These are phyloP conservation scores for Bufotes viridis DNA, from an alignment of 2,797 vertebrate genomes.

Conservation along the genomic window DNA sequence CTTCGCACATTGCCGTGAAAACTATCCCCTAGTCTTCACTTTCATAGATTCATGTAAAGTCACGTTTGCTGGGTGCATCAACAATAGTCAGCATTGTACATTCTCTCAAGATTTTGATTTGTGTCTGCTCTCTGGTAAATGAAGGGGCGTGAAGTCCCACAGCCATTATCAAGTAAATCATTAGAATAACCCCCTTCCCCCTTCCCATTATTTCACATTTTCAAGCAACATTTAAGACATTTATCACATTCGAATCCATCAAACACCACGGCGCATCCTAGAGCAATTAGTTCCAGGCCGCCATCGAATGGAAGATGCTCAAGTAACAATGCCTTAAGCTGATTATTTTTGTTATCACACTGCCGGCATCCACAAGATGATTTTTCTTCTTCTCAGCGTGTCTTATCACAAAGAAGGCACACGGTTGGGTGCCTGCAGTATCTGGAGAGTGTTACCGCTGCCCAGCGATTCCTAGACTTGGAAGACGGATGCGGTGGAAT, in stretches of 20 bases:
- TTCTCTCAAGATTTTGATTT: background rate
- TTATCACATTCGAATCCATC: conserved; percentile 21
- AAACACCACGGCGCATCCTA: conserved; percentile 3
- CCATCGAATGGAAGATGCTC: conserved; percentile 12
- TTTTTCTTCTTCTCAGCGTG: background rate
- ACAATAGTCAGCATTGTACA: conserved; percentile 50
- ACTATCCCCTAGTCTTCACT: conserved; percentile 49
- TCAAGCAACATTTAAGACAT: conserved; percentile 11
- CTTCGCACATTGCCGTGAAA: conserved; percentile 49
- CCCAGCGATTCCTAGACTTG: conserved; percentile 18
- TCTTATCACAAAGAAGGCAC: conserved; percentile 54
- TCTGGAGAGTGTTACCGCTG: conserved; percentile 14
- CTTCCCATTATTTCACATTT: background rate
- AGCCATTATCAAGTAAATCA: background rate
- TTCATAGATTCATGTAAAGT: conserved; percentile 35
- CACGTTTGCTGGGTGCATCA: conserved; percentile 16
- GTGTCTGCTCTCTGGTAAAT: background rate
- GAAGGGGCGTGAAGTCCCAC: background rate
- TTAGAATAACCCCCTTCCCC: background rate
- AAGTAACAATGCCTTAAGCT: conserved; percentile 46
- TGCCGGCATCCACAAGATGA: conserved; percentile 47
- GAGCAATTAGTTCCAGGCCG: conserved; percentile 52
- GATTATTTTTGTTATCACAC: conserved; percentile 57
- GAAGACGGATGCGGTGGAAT: conserved; percentile 47
- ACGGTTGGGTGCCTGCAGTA: conserved; percentile 45